These are phyloP conservation scores for Gasteruption jaculator DNA, from an alignment of 2,888 invertebrate genomes.

Conservation along the genomic window DNA sequence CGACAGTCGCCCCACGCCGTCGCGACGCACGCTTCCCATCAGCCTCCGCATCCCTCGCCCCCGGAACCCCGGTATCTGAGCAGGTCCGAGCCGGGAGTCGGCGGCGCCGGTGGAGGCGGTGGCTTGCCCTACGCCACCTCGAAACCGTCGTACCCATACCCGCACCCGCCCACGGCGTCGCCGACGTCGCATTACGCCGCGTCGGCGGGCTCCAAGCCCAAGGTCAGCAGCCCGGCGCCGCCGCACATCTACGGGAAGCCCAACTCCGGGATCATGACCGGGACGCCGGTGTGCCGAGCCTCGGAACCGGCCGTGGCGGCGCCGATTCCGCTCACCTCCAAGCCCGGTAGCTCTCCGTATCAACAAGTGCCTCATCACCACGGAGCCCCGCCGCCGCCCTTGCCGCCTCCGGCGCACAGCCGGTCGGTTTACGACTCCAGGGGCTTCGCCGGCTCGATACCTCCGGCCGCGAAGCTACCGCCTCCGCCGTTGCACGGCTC, in stretches of 20 bases:
- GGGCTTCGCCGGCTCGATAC: constrained; percentile 36
- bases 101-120: too few species aligned
- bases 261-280: constrained; percentile 57
- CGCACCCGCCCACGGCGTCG: constrained; percentile 52
- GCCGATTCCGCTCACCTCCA: constrained; percentile 60
- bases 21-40: constrained; percentile 40
- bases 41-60: constrained; percentile 41
- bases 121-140: constrained; percentile 47
- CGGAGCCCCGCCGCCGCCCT: constrained; percentile 52
- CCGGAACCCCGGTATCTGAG: constrained; percentile 45
- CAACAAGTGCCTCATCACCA: constrained; percentile 55
- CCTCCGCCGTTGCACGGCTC: constrained; percentile 52
- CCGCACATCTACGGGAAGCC: constrained; percentile 70
- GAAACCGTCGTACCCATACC: constrained; percentile 49
- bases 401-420: constrained; percentile 51
- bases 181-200: constrained; percentile 54
- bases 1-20: constrained; percentile 49
- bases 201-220: constrained; percentile 54
- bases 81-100: constrained; percentile 42
- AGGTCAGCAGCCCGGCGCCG: constrained; percentile 73
- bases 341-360: constrained; percentile 55
- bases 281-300: constrained; percentile 56
- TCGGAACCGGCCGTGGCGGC: constrained; percentile 41
- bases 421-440: constrained; percentile 52
- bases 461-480: constrained; percentile 43